Base-by-base conservation (phyloP, 2,888 invertebrate species). In the Sarcophaga variegata region DNA sequence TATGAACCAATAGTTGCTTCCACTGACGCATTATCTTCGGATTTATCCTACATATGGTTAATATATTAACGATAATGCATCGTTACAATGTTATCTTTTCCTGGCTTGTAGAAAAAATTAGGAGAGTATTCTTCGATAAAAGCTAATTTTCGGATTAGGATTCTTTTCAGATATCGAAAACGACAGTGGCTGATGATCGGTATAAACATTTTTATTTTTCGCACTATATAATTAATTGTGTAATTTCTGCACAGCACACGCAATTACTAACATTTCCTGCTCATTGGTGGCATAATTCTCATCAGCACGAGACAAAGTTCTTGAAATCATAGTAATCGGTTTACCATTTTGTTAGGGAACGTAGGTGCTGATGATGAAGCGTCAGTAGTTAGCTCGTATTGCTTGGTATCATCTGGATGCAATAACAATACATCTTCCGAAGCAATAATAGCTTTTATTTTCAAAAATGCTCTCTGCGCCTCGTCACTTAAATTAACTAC, bases 371-470 rank as follows among this genome's bases (percentile, higher is more conserved):
- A 27, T 27, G 27, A 27, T 27, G 27, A 5, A 4, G 27, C 27
- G 63, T 88, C 83, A 0, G 88, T 86, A n/a, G 88, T 87, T 14
- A 88, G 67, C 45, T 87, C 83, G 66, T 86, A 88, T 25, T 84
- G 77, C 49, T 75, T 64, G 22, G 63, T 75, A 75, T 64, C 64
- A 11, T 75, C 25, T 49, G 63, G 49, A 25, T 64, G 75, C 47
- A 75, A 64, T n/a, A 75, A 64, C 71, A 49, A 70, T 62, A 49
- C 17, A 27, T 27, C 27, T 27, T 27, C 27, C 27, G 27, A 27
- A 27, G 27, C 27, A 27, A 27, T 3, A 27, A 66, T 66, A 37
- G 17, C 45, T 37, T 66, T 66, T 17, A 27, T 66, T 37, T 54
- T 72, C 60, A 27, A 60, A 63, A 75, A 63, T 5, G 75, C 47